Base-by-base conservation (phyloP, 2,888 invertebrate species). In the Bellardia bayeri region DNA sequence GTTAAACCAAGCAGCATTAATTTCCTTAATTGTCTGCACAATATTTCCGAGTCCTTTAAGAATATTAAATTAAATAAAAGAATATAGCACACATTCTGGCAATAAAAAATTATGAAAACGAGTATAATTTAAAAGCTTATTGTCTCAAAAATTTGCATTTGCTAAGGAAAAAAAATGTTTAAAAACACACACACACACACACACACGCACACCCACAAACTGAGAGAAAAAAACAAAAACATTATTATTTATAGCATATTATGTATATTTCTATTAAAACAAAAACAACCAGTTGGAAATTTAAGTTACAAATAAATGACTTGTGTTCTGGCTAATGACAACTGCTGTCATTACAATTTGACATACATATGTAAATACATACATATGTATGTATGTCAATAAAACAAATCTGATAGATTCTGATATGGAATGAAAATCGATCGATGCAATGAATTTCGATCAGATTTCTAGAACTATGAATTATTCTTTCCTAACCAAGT, bases 61-160 rank as follows among this genome's bases (percentile, higher is more conserved):
- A 80, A 80, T 87, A 83, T 81, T 81, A 83, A 83, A 83, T 81
- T 71, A 69, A 79, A 23, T 23, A 23, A 23, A 23, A 23, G 64
- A 63, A 66, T 66, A 33, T 30, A 33, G 9, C 33, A 51, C 49
- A 54, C 51, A 80, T 54, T 7, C 8, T n/a, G 8, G 9, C 33
- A 68, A 58, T 61, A 63, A 66, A 82, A 66, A 63, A 16, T 45
- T 33, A 61, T 45, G 42, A 61, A 85, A 76, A 66, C 42, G 69
- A 61, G 76, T 78, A 61, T 82, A 87, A 87, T 84, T 84, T 84
- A 82, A 85, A 85, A 64, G 79, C 49, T 85, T 82, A 85, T 84
- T 87, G 63, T 85, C 74, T 78, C 49, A 6, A 75, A 82, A 82
- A 85, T 87, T 87, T 87, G 85, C 85, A 82, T 87, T 85, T 85